Conservation (phyloP, 1,140 invertebrate genomes). For the Copidosoma floridanum region DNA sequence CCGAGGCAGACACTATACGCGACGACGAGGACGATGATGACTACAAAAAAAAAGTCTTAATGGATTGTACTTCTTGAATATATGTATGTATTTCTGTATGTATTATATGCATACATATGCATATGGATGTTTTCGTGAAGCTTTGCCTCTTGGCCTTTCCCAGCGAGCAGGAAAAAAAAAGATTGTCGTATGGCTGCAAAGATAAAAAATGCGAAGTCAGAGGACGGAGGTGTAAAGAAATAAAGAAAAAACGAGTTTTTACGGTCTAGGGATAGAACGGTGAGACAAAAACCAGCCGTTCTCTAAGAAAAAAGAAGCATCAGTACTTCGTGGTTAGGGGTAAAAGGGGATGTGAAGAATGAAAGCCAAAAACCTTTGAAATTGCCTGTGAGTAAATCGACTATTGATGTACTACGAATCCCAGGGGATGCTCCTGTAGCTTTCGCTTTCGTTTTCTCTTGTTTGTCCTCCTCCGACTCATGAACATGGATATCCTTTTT, state of each 20-base stretch:
- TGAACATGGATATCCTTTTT: no score
- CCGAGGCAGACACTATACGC: slow-evolving; percentile 33
- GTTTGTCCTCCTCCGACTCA: background rate
- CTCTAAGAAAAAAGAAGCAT: no score
- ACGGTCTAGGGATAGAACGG: no score
- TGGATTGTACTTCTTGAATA: slow-evolving; percentile 45
- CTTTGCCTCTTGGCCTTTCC: background rate
- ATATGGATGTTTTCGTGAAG: background rate
- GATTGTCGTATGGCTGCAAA: background rate
- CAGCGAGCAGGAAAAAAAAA: background rate
- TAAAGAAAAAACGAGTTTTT: background rate
- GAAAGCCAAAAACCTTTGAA: background rate
- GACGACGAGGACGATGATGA: no score
- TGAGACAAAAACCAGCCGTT: no score
- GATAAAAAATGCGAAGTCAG: background rate
- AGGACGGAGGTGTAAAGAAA: background rate
- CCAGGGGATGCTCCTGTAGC: background rate
- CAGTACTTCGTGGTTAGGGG: no score
- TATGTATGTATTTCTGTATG: no score
- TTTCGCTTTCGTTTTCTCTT: background rate
- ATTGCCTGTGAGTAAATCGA: background rate
- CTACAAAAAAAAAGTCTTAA: slow-evolving; percentile 55
- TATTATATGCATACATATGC: no score
- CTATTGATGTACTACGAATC: no score
- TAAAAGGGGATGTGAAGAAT: no score